Base-by-base conservation (phyloP, 2,797 vertebrate genomes). In the Tamandua tetradactyla region DNA sequence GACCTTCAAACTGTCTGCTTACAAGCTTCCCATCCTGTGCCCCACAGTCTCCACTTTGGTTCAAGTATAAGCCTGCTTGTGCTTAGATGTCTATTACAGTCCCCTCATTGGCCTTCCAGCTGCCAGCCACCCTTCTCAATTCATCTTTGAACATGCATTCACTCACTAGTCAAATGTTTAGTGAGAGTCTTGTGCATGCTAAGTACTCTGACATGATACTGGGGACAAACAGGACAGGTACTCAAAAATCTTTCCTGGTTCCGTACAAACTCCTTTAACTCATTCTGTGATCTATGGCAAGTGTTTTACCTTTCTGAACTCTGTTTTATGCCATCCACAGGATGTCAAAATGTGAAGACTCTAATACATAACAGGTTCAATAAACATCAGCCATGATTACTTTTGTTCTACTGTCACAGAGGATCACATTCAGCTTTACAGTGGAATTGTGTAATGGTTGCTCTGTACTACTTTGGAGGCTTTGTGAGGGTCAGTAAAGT, bases 231-330 rank as follows among this genome's bases (percentile, higher is more conserved):
- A 85, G 72, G 76, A 76, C 27, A 23, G 32, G 35, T 40, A 30
- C 68, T 83, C 35, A 59, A 42, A 52, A 64, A 64, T 5, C 11
- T 55, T 71, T 64, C 80, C 68, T 61, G 59, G 76, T 35, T 85
- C 84, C 61, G 25, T 4, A 11, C 0, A 37, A 66, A 76, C 75
- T 91, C 40, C 76, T 89, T 52, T 47, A 78, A 88, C 44, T 64
- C 42, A 52, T 64, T 86, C 2, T 74, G 22, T 57, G 55, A 66
- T 82, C 18, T n/a, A 5, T 49, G 55, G 12, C 44, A 64, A 93
- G 25, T 75, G 44, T 75, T 40, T 75, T 78, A 47, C 57, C 44
- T 94, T 68, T 92, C 55, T 96, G 78, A 92, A 72, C 25, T 87
- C 37, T 32, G 5, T 7, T 66, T 49, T 87, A 64, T 55, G 22